Evolutionary conservation across 2,797 vertebrate species (phyloP).

Genomic region (Sternotherus odoratus): DNA sequence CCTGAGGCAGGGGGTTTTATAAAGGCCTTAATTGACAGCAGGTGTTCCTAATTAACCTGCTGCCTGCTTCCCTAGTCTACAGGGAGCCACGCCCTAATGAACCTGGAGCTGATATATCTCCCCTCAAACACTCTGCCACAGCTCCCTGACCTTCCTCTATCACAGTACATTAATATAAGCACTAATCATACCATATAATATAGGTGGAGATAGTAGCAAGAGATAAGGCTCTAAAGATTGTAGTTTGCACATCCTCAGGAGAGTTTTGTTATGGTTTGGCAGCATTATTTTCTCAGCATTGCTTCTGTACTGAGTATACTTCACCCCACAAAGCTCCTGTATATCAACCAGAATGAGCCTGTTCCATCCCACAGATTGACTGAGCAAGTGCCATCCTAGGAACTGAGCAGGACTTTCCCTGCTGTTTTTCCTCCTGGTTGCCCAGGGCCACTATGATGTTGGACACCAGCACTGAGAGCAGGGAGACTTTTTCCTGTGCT

Average conservation of each 20-base stretch:
- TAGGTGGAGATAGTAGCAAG: background rate
- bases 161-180: background rate
- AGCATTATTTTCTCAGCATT: background rate
- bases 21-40: too few relatives aligned
- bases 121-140: too few relatives aligned
- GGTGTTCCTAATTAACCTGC: too few relatives aligned
- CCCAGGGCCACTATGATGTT: background rate
- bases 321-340: background rate
- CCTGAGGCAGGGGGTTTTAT: too few relatives aligned
- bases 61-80: too few relatives aligned
- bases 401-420: background rate
- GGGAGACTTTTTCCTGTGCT: background rate
- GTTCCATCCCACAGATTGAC: background rate
- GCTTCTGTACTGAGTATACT: background rate
- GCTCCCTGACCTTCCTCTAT: too few relatives aligned
- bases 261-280: background rate
- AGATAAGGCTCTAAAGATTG: background rate
- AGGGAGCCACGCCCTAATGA: too few relatives aligned
- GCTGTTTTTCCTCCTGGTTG: background rate
- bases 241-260: background rate
- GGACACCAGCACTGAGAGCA: background rate
- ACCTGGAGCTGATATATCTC: too few relatives aligned
- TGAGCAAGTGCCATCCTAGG: background rate
- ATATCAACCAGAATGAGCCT: background rate
- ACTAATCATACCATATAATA: background rate